Conservation (phyloP, 2,888 invertebrate genomes). For the Dasysyrphus albostriatus region DNA sequence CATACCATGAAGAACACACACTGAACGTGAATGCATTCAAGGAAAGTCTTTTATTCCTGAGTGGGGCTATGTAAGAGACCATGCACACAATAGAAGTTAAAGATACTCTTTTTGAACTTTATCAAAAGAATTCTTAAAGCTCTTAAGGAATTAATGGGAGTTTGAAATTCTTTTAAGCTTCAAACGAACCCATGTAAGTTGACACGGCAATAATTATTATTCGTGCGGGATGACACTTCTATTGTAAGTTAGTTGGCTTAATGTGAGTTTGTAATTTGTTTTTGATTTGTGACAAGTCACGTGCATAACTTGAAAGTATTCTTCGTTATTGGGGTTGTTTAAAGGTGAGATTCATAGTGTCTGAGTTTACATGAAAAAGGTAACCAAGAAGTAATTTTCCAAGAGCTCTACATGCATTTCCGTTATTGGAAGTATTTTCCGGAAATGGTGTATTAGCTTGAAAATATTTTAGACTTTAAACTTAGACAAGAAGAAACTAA, state of each 20-base stretch:
- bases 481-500: not conserved
- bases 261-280: conserved; percentile 67
- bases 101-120: conserved; percentile 25
- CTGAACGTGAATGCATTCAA: conserved; percentile 21
- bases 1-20: not conserved
- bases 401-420: conserved; percentile 13
- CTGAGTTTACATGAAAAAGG: too few relatives aligned
- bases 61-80: not conserved
- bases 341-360: not conserved
- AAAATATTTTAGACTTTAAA: not conserved
- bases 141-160: conserved; percentile 31
- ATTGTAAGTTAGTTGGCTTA: conserved; percentile 44
- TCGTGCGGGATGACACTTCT: conserved; percentile 57
- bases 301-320: conserved; percentile 21
- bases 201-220: conserved; percentile 45
- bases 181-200: conserved; percentile 42
- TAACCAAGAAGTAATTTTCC: not conserved
- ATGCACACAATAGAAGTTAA: not conserved
- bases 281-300: conserved; percentile 42
- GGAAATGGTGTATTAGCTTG: conserved; percentile 8
- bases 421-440: not conserved
- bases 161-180: conserved; percentile 51
- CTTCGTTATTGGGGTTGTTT: conserved; percentile 2
- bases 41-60: conserved; percentile 21
- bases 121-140: conserved; percentile 54